Percentiles rank a stretch among this genome's conserved stretches.
phyloP scores from a whole-genome alignment of 2,888 invertebrate genomes.

The Phyto melanocephala region DNA sequence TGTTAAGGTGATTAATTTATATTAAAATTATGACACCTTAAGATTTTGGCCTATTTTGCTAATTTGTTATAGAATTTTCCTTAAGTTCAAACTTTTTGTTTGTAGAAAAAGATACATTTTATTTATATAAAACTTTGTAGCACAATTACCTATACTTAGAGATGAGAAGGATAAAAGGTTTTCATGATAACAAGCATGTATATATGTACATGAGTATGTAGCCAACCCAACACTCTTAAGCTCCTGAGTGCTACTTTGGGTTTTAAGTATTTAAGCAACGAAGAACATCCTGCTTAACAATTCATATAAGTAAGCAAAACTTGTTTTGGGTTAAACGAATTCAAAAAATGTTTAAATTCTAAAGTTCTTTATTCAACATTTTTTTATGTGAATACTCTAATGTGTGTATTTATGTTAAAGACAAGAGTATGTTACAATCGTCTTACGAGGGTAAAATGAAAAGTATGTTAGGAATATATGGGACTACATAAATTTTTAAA shows the following conservation, averaged over 20 bases:
- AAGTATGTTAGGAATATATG: not conserved
- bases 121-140: not conserved
- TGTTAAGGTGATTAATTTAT: not conserved
- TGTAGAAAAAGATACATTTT: conserved; percentile 27
- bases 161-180: too few relatives aligned
- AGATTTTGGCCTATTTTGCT: conserved; percentile 4
- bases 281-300: not conserved
- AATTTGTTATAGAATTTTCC: not conserved
- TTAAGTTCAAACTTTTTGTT: not conserved
- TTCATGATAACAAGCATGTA: too few relatives aligned
- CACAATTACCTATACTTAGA: not conserved
- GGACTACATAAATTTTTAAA: too few relatives aligned
- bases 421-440: not conserved
- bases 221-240: not conserved
- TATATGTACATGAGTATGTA: not conserved
- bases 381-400: not conserved
- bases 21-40: conserved; percentile 24
- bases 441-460: not conserved
- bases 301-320: not conserved
- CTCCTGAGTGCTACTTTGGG: not conserved
- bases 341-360: not conserved
- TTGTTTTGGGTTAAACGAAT: not conserved
- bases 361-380: too few relatives aligned
- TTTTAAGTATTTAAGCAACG: not conserved
- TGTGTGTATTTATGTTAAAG: not conserved